These are phyloP conservation scores for Myripristis jacobus DNA, from an alignment of 2,797 vertebrate genomes.

Conservation along the genomic window DNA sequence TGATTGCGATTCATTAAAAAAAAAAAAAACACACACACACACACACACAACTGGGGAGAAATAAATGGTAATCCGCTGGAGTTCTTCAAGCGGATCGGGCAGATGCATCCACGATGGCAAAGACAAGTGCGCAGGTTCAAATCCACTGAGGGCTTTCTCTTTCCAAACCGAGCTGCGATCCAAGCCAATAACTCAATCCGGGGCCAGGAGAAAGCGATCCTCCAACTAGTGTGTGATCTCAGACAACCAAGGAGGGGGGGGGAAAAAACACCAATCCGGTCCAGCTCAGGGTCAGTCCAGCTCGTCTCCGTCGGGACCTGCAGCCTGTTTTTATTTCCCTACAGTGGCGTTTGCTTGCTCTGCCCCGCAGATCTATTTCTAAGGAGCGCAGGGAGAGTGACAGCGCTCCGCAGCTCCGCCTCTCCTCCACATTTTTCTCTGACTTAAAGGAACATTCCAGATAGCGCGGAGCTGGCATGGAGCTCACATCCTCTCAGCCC, in stretches of 20 bases:
- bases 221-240: constrained; percentile 25
- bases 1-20: not conserved
- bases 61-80: constrained; percentile 6
- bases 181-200: constrained; percentile 47
- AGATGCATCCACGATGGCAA: constrained; percentile 41
- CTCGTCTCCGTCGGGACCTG: constrained; percentile 61
- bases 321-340: constrained; percentile 67
- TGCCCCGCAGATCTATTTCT: constrained; percentile 59
- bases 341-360: constrained; percentile 52
- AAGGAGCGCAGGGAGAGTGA: constrained; percentile 65
- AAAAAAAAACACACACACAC: no score
- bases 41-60: not conserved
- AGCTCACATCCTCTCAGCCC: not conserved
- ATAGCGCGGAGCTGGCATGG: constrained; percentile 56
- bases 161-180: constrained; percentile 70
- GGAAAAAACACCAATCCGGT: no score
- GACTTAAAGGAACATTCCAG: constrained; percentile 86
- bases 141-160: constrained; percentile 73
- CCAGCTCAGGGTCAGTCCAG: constrained; percentile 36
- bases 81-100: constrained; percentile 36
- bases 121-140: constrained; percentile 61
- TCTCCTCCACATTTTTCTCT: constrained; percentile 56
- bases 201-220: constrained; percentile 50
- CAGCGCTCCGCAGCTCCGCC: constrained; percentile 77
- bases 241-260: no score